Evolutionary conservation across 2,113 vertebrate species (phyloP), one percentile per base, ranked within the genome.

Genomic region (Pachyramphus minor): DNA sequence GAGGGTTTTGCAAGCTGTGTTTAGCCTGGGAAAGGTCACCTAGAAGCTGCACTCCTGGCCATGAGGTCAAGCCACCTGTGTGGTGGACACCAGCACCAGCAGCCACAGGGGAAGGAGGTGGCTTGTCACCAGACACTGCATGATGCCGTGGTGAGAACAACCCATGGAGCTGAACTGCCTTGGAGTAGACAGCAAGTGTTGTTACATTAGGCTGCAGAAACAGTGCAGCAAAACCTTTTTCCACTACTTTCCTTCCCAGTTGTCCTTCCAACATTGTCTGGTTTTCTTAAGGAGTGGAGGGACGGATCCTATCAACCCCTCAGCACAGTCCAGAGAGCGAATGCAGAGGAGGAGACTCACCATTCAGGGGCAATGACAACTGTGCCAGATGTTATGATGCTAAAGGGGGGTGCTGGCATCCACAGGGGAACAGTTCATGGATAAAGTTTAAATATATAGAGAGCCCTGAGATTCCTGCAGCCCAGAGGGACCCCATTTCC

Each of bases 101-200:
- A 74, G 18, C 35, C 44, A 28, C 47, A 60, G 30, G 39, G 31
- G 19, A 81, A 74, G 28, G 69, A 81, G 1, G 0, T 1, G 9
- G 37, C 39, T 62, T 3, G 0, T 56, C 45, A 14, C 55, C 93
- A 81, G 41, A 9, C 37, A n/a, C n/a, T 78, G 72, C 45, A 39
- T 0, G 1, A 3, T 3, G 6, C 35, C 31, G 33, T 6, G 14
- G 10, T 1, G 6, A 82, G 64, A 2, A 3, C 31, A 82, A 71
- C 58, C 50, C 60, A 20, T 0, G 2, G 56, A 41, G 28, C 7
- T 0, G 0, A 77, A 30, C 68, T 87, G 87, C 71, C 60, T 45
- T 1, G 1, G 69, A 63, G 30, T 50, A 35, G 27, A 67, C 19
- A 39, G 18, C 50, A 50, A 59, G 59, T 8, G 42, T 44, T 62